Evolutionary conservation across 2,888 invertebrate species (phyloP).

Genomic region (Caenorhabditis sp.): DNA sequence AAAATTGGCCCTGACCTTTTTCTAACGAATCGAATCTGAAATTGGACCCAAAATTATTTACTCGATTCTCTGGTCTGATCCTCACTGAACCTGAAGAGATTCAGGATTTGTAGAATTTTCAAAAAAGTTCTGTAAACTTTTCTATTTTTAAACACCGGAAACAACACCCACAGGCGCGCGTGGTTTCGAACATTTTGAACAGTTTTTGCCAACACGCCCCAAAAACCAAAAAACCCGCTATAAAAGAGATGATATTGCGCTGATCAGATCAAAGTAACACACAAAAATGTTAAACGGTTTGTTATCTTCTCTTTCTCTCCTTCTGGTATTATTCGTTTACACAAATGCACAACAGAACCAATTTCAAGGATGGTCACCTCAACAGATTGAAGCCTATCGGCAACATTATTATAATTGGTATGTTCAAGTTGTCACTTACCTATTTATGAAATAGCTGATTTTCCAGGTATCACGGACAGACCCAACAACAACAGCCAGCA

Average conservation of each 20-base stretch:
- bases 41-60: too few species aligned
- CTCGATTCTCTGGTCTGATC: too few species aligned
- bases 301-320: neutral
- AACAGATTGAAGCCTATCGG: conserved; percentile 25
- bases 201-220: neutral
- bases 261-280: neutral
- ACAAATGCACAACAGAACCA: conserved; percentile 5
- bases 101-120: too few species aligned
- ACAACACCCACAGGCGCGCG: too few species aligned
- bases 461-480: conserved; percentile 24
- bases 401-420: conserved; percentile 36
- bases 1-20: too few species aligned
- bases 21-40: too few species aligned
- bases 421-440: neutral
- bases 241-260: neutral
- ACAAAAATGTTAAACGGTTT: neutral
- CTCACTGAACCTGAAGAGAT: too few species aligned
- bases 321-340: neutral
- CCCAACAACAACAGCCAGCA: too few species aligned
- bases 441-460: neutral
- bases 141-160: too few species aligned
- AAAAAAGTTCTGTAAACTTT: too few species aligned
- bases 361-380: conserved; percentile 16
- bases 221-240: neutral
- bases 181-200: neutral